phyloP scores from a whole-genome alignment of 2,797 vertebrate genomes.

The Spondyliosoma cantharus region DNA sequence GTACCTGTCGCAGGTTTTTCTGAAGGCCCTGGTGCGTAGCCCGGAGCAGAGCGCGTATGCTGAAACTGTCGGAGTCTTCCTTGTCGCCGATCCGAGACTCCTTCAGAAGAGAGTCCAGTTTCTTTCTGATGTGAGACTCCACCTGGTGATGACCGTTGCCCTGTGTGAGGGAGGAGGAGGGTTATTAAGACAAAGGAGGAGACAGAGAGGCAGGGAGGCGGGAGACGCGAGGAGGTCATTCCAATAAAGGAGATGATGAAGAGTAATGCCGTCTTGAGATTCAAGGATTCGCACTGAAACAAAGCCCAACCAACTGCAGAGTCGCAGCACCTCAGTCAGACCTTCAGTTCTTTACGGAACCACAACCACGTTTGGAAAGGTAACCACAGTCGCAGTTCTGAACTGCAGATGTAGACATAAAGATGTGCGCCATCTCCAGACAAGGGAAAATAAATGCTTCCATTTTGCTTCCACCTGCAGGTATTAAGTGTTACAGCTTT shows the following conservation, averaged over 20 bases:
- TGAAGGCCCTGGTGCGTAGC: slow-evolving; percentile 95
- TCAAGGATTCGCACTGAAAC: not conserved
- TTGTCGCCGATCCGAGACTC: slow-evolving; percentile 97
- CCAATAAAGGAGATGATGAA: slow-evolving; percentile 19
- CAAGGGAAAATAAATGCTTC: no score
- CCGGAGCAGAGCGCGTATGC: slow-evolving; percentile 93
- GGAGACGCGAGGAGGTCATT: not conserved
- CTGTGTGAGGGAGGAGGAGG: slow-evolving; percentile 75
- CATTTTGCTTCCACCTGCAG: not conserved
- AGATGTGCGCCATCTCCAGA: no score
- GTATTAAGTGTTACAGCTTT: not conserved
- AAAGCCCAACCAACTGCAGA: not conserved
- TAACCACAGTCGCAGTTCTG: not conserved
- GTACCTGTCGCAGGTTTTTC: slow-evolving; percentile 93
- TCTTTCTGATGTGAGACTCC: slow-evolving; percentile 95
- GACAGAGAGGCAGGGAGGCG: not conserved
- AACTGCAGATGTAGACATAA: not conserved
- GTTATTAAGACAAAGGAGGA: not conserved
- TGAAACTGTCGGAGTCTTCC: slow-evolving; percentile 96
- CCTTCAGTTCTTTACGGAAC: not conserved
- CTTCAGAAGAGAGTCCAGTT: slow-evolving; percentile 95
- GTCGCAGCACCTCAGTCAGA: slow-evolving; percentile 1
- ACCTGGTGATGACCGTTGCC: slow-evolving; percentile 93
- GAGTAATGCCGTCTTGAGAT: not conserved
- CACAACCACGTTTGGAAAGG: not conserved